A percentile compares a stretch with the other conserved stretches of the same genome.
Conservation (phyloP, 1,140 invertebrate genomes). For the Meloidogyne floridensis region DNA sequence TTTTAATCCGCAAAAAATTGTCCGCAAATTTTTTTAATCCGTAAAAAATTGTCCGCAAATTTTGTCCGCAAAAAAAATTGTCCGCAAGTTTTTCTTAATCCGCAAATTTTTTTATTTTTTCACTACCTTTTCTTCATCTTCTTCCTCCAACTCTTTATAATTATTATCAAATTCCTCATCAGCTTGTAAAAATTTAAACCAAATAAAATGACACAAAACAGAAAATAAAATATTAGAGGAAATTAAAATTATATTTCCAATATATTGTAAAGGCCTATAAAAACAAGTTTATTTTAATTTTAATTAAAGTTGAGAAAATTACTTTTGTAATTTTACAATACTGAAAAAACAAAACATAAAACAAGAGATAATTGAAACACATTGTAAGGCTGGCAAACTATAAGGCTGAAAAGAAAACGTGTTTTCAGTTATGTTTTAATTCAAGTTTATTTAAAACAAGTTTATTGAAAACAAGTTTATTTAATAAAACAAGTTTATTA, state of each 20-base stretch:
- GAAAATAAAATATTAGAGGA: constrained; percentile 38
- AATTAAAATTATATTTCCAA: constrained; percentile 38
- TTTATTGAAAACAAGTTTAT: background rate
- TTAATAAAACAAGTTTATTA: background rate
- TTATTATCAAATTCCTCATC: constrained; percentile 13
- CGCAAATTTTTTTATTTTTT: too few species aligned
- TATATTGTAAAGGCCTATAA: constrained; percentile 18
- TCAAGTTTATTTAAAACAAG: background rate
- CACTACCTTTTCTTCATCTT: background rate
- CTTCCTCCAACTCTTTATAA: constrained; percentile 28
- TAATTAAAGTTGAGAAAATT: constrained; percentile 30
- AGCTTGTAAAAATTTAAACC: constrained; percentile 31
- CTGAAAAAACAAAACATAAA: background rate
- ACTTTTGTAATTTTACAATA: constrained; percentile 17
- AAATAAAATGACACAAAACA: constrained; percentile 36
- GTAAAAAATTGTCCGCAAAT: background rate
- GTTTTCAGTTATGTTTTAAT: background rate
- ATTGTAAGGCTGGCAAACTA: background rate
- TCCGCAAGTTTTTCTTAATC: too few species aligned
- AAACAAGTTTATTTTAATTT: constrained; percentile 18
- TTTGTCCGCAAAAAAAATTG: too few species aligned
- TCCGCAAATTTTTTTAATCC: background rate
- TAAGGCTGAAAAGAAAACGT: background rate
- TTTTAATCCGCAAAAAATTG: too few species aligned
- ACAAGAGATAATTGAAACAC: background rate